Conservation (phyloP, 2,888 invertebrate species). For the Scaptomyza polygonia region DNA sequence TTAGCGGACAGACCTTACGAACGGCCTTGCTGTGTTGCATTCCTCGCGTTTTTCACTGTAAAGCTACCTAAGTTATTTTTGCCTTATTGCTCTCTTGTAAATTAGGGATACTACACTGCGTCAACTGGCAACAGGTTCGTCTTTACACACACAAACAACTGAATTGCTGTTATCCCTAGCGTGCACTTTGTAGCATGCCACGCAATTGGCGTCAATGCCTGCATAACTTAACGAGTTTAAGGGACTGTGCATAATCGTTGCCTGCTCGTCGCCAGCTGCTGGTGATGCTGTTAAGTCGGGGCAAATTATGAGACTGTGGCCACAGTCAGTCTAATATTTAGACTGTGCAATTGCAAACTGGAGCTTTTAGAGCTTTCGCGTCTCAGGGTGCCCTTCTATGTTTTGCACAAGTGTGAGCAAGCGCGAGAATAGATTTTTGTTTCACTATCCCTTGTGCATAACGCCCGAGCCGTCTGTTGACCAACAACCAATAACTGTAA, state of each 20-base stretch:
- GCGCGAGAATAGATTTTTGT: too few species aligned
- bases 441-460: too few species aligned
- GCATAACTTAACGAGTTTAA: conserved; percentile 72
- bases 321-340: too few species aligned
- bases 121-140: conserved; percentile 60
- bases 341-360: too few species aligned
- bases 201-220: conserved; percentile 69
- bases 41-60: conserved; percentile 80
- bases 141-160: conserved; percentile 16
- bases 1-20: conserved; percentile 2
- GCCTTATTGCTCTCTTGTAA: conserved; percentile 74
- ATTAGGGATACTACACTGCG: conserved; percentile 53
- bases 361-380: too few species aligned
- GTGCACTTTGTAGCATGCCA: conserved; percentile 60
- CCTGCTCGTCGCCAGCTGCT: conserved; percentile 12
- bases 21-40: conserved; percentile 80
- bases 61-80: conserved; percentile 66
- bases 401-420: too few species aligned
- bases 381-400: too few species aligned
- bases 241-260: conserved; percentile 59
- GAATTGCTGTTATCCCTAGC: conserved; percentile 46
- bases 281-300: conserved; percentile 26
- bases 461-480: too few species aligned
- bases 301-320: conserved; percentile 63
- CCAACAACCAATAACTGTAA: too few species aligned